Conservation (phyloP, 1,140 invertebrate genomes). For the Hypothenemus hampei region DNA sequence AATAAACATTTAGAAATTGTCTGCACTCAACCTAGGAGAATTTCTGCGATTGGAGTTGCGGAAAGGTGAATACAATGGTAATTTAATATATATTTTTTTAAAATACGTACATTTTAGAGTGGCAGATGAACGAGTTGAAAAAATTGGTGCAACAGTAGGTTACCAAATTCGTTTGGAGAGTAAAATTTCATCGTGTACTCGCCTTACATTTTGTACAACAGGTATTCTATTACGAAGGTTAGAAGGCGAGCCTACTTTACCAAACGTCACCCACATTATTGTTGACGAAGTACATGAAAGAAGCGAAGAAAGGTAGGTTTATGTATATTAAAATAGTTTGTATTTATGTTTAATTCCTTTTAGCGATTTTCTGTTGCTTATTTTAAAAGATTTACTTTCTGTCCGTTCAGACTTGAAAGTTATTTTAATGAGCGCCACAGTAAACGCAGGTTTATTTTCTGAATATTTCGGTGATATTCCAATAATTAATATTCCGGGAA, state of each 20-base stretch:
- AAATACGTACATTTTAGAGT: constrained; percentile 53
- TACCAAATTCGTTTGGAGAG: constrained; percentile 80
- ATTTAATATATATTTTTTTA: neutral
- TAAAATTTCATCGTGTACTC: constrained; percentile 70
- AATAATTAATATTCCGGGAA: constrained; percentile 67
- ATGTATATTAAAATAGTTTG: neutral
- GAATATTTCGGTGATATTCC: constrained; percentile 70
- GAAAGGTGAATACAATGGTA: constrained; percentile 48
- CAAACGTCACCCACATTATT: constrained; percentile 70
- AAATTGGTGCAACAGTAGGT: constrained; percentile 74
- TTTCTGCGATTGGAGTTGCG: constrained; percentile 89
- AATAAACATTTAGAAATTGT: constrained; percentile 70
- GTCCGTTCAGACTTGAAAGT: constrained; percentile 70
- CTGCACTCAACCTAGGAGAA: constrained; percentile 87
- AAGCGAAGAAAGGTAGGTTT: constrained; percentile 65
- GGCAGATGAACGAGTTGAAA: constrained; percentile 77
- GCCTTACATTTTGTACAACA: constrained; percentile 84
- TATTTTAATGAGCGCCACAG: constrained; percentile 82
- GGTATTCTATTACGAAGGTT: constrained; percentile 81
- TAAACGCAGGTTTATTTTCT: constrained; percentile 75
- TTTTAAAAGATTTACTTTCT: constrained; percentile 67
- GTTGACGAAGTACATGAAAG: constrained; percentile 93
- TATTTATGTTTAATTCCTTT: constrained; percentile 3
- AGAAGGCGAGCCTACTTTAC: constrained; percentile 64
- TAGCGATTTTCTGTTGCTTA: constrained; percentile 76